Conservation (phyloP, 2,797 vertebrate species). For the Anisognathus igniventris region DNA sequence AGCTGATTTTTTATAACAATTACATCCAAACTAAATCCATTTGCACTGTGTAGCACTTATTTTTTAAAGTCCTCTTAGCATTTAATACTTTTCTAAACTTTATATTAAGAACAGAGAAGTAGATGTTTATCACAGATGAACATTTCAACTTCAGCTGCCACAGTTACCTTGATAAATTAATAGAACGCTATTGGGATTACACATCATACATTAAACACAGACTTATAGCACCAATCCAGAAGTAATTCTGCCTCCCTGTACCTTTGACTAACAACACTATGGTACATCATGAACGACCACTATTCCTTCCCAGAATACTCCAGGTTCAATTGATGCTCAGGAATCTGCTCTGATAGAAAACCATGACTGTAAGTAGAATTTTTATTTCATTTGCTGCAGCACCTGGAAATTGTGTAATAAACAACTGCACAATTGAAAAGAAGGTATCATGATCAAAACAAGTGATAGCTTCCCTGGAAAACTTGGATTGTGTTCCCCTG, state of each 20-base stretch:
- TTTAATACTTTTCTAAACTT: background rate
- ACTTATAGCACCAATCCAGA: background rate
- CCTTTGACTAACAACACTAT: background rate
- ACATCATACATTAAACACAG: background rate
- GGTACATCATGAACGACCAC: background rate
- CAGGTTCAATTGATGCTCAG: background rate
- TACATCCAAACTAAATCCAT: background rate
- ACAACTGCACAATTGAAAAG: constrained; percentile 31
- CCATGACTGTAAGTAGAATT: background rate
- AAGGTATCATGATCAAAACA: background rate
- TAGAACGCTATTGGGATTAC: background rate
- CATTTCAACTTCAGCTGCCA: background rate
- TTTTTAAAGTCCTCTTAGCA: background rate
- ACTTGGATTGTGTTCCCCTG: background rate
- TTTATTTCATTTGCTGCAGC: constrained; percentile 36
- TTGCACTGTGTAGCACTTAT: background rate
- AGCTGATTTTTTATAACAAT: background rate
- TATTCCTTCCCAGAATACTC: background rate
- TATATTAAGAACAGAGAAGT: background rate
- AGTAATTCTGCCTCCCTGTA: background rate
- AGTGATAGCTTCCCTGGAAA: constrained; percentile 22
- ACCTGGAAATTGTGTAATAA: constrained; percentile 39
- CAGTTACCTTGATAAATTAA: background rate
- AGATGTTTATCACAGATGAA: background rate
- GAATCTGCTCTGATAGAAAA: constrained; percentile 10